Evolutionary conservation across 2,113 vertebrate genomes (phyloP), one percentile per base, ranked within the genome.

Genomic region (Tautogolabrus adspersus): DNA sequence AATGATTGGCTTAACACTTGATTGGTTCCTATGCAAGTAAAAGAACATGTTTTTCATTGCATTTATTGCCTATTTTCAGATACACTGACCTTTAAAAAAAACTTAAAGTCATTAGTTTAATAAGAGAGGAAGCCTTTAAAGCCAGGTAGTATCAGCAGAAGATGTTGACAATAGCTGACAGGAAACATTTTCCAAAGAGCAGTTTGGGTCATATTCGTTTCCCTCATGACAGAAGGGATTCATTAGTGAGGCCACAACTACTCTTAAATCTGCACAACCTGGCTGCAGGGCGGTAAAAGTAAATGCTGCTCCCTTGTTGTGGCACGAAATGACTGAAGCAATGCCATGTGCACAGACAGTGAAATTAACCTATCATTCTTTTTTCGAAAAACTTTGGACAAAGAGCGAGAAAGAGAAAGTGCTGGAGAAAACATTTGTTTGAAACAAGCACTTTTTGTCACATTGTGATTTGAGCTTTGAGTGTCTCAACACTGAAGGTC

Each of bases 181-280:
- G 12, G 47, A 73, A 51, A 23, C 12, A 26, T 63, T 83, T 65
- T 63, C 37, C 49, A 77, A 74, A 77, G 16, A 61, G 52, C 42
- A 55, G 56, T 78, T 65, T 22, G 46, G 30, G 19, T 82, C 64
- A 37, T 67, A 77, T 6, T 22, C 18, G 65, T 74, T 79, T 65
- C 66, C 77, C 66, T 75, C 66, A 71, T 40, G 66, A 72, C 62
- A 68, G 38, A 76, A 18, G 46, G 62, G 66, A 75, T 86, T 79
- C 46, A 84, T 83, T 83, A 81, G 22, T 58, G 23, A 70, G 66
- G 66, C 71, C 58, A 69, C 75, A 82, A 69, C 83, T 77, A 81
- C 46, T 26, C 57, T 82, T 51, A 58, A 60, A 82, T 54, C 57
- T 55, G 63, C 34, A 49, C n/a, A 54, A 46, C 49, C 44, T 63